phyloP scores from a whole-genome alignment of 1,140 invertebrate species.

The Drosophila insularis region DNA sequence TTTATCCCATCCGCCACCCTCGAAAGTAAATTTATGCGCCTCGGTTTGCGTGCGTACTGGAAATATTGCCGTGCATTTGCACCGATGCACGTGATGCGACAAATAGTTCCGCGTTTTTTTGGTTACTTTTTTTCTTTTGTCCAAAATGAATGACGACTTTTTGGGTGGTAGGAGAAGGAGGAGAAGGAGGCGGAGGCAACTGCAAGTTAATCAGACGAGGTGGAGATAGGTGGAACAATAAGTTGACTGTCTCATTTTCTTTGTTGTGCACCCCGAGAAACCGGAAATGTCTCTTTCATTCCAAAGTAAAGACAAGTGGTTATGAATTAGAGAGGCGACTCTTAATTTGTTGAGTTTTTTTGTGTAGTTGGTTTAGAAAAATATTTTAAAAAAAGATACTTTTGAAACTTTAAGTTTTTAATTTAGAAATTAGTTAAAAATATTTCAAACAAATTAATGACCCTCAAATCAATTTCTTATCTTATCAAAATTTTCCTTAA shows the following conservation, averaged over 20 bases:
- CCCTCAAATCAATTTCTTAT: too few species aligned
- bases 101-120: constrained; percentile 75
- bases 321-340: too few species aligned
- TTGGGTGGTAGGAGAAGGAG: not conserved
- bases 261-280: constrained; percentile 17
- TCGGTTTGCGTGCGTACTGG: constrained; percentile 66
- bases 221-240: constrained; percentile 40
- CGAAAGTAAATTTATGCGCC: constrained; percentile 63
- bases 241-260: constrained; percentile 26
- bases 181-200: constrained; percentile 1
- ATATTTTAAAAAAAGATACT: too few species aligned
- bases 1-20: not conserved
- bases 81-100: constrained; percentile 73
- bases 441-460: too few species aligned
- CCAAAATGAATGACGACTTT: not conserved
- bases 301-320: too few species aligned
- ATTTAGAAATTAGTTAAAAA: too few species aligned
- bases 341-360: too few species aligned
- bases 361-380: too few species aligned
- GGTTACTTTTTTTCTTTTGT: constrained; percentile 17
- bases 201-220: constrained; percentile 66
- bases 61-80: constrained; percentile 70
- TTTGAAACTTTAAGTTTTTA: too few species aligned
- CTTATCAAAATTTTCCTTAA: too few species aligned
- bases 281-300: not conserved